A percentile compares a stretch with the other conserved stretches of the same genome.
Evolutionary conservation across 2,888 invertebrate species (phyloP).

Genomic region (Caradrina clavipalpis): DNA sequence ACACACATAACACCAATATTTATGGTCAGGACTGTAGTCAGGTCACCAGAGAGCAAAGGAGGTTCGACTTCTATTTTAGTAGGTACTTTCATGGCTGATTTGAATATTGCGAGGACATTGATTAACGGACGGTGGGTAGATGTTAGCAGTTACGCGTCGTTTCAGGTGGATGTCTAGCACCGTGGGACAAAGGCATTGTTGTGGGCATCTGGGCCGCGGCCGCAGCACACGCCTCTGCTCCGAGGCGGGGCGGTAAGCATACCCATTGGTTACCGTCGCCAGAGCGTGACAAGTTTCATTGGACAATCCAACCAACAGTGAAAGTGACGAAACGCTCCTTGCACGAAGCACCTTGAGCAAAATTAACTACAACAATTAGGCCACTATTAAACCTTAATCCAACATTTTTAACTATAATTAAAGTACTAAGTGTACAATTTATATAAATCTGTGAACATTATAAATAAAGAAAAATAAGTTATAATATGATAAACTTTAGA

Average conservation of each 20-base stretch:
- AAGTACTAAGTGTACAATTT: conserved; percentile 7
- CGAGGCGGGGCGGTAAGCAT: conserved; percentile 86
- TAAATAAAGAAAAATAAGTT: not conserved
- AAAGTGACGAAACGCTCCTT: conserved; percentile 86
- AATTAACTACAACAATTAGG: conserved; percentile 75
- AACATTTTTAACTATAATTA: conserved; percentile 24
- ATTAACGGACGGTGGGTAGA: conserved; percentile 2
- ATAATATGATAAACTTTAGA: not conserved
- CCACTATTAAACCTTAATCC: conserved; percentile 54
- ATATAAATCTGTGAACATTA: conserved; percentile 5
- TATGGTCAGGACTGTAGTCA: conserved; percentile 57
- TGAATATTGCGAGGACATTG: conserved; percentile 49
- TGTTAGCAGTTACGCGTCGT: conserved; percentile 31
- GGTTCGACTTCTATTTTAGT: conserved; percentile 45
- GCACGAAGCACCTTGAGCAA: conserved; percentile 82
- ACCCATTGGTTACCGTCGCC: conserved; percentile 86
- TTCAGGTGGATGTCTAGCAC: conserved; percentile 61
- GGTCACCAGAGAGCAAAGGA: conserved; percentile 60
- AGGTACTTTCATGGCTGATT: conserved; percentile 33
- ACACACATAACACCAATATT: conserved; percentile 64
- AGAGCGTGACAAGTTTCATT: conserved; percentile 89
- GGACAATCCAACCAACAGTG: conserved; percentile 86
- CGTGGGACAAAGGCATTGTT: conserved; percentile 72
- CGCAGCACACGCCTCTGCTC: conserved; percentile 83
- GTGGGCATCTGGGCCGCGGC: conserved; percentile 77